Percentiles rank a stretch among this genome's conserved stretches.
These are phyloP conservation scores for Mobula birostris DNA, from an alignment of 2,113 vertebrate species.

Conservation along the genomic window DNA sequence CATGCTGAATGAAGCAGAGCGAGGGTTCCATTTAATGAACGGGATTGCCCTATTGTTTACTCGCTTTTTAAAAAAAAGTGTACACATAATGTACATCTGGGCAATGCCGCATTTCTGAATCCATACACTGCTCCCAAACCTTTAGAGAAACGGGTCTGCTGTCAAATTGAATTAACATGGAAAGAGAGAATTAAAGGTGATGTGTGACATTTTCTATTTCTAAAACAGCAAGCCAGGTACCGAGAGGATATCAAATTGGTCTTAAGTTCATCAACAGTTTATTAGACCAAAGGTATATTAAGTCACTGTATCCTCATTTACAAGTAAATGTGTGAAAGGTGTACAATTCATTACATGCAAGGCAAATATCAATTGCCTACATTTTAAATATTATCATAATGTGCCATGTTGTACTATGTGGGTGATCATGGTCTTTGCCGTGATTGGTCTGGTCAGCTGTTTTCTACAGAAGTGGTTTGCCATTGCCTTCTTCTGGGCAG, in stretches of 20 bases:
- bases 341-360: background rate
- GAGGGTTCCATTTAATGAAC: conserved; percentile 49
- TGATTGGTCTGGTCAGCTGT: too few relatives aligned
- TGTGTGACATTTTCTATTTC: background rate
- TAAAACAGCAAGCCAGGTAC: background rate
- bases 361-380: too few relatives aligned
- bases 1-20: conserved; percentile 58
- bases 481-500: too few relatives aligned
- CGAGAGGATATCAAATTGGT: background rate
- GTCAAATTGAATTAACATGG: background rate
- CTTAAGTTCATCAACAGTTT: background rate
- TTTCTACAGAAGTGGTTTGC: too few relatives aligned
- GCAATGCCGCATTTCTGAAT: conserved; percentile 43
- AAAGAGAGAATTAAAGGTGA: background rate
- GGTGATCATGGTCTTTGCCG: too few relatives aligned
- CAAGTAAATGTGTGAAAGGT: background rate
- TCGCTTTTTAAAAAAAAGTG: background rate
- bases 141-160: conserved; percentile 44
- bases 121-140: conserved; percentile 40
- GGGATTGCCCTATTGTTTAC: conserved; percentile 42
- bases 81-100: conserved; percentile 41
- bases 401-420: too few relatives aligned
- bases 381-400: background rate
- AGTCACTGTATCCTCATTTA: background rate
- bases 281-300: background rate